Conservation (phyloP, 2,797 vertebrate species). For the Tamandua tetradactyla region DNA sequence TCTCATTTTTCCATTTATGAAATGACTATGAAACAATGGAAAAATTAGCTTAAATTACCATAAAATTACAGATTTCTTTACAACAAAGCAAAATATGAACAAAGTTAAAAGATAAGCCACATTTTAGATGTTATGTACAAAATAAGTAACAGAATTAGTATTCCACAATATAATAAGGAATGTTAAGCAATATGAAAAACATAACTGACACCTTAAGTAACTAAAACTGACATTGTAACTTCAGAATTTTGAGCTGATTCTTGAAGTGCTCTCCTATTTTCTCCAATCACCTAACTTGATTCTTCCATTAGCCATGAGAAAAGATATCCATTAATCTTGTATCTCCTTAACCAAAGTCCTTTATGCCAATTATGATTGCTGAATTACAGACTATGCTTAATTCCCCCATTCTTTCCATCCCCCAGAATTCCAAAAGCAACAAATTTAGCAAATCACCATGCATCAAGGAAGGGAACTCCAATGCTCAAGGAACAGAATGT, state of each 20-base stretch:
- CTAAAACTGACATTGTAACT: background rate
- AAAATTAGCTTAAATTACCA: too few species aligned
- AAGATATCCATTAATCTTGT: background rate
- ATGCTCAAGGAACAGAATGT: background rate
- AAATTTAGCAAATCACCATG: background rate
- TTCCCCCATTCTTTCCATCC: background rate
- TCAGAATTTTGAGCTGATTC: constrained; percentile 21
- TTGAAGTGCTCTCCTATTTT: background rate
- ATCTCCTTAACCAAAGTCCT: constrained; percentile 2
- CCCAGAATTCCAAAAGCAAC: background rate
- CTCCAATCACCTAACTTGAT: background rate
- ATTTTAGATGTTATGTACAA: background rate
- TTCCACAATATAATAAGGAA: background rate
- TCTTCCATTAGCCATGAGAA: background rate
- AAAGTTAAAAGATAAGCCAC: background rate
- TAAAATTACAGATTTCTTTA: constrained; percentile 6
- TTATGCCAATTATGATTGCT: background rate
- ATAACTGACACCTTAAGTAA: background rate
- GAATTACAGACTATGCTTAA: constrained; percentile 7
- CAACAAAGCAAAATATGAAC: background rate
- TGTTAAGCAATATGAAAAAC: constrained; percentile 17
- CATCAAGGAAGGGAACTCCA: background rate
- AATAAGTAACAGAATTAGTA: background rate
- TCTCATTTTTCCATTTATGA: background rate
- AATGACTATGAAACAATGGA: too few species aligned